Evolutionary conservation across 2,797 vertebrate species (phyloP), one percentile per base, ranked within the genome.

Genomic region (Cichlasoma orientale): DNA sequence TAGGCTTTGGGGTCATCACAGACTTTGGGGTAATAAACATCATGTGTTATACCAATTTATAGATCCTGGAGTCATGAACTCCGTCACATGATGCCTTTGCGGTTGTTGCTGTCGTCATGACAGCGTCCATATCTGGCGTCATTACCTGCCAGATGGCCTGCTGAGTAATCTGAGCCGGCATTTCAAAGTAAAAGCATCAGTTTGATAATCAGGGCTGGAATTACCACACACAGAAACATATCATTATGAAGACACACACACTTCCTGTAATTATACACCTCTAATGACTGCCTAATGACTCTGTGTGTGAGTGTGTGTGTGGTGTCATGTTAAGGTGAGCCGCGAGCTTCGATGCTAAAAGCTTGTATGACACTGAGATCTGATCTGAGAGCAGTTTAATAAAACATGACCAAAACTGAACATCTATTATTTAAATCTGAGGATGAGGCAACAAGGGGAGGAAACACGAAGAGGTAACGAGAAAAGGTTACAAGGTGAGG

Each of bases 291-390:
- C 31, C 25, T 27, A 27, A 27, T 27, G 25, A 27, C 25, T 27
- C 25, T 19, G 23, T 47, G 38, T 27, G 38, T 4, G 38, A 19
- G 66, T 55, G 81, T 75, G 80, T 92, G 93, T 82, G 78, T 85
- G 10, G 80, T 95, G 93, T 97, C 96, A 87, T 91, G 90, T 97
- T 95, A 88, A 90, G 84, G 79, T 95, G 94, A 96, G 89, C 85
- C 88, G 90, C 88, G 78, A 89, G 79, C 90, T 88, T 88, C 83
- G 84, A 93, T 77, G 83, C 95, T 94, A 96, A 96, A 95, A 95
- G 93, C 95, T 91, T 95, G 85, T 92, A 89, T 89, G 90, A 72
- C 87, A 92, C 90, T 84, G 91, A 91, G 93, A 96, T 95, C 93
- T 95, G 85, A 96, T 94, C 93, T 95, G 92, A 89, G 91, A 85